A percentile compares a stretch with the other conserved stretches of the same genome.
These are phyloP conservation scores for Apamea monoglypha DNA, from an alignment of 2,888 invertebrate species.

Conservation along the genomic window DNA sequence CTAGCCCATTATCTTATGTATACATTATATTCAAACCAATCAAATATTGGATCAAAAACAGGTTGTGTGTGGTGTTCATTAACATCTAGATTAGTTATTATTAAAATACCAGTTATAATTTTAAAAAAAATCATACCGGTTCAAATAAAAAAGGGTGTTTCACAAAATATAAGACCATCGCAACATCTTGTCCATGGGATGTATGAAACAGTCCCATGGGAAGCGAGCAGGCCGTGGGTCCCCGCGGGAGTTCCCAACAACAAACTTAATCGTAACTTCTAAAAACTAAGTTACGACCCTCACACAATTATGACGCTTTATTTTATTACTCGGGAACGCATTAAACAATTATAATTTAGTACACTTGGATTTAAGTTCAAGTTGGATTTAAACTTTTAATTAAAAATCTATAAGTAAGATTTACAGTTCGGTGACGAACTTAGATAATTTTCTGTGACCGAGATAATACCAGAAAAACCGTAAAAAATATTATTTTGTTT, in stretches of 20 bases:
- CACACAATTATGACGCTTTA: slow-evolving; percentile 55
- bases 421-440: background rate
- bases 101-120: background rate
- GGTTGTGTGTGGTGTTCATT: too few species aligned
- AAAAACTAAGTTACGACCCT: slow-evolving; percentile 55
- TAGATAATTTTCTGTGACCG: background rate
- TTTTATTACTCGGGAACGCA: slow-evolving; percentile 57
- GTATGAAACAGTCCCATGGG: slow-evolving; percentile 23
- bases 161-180: background rate
- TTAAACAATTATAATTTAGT: slow-evolving; percentile 61
- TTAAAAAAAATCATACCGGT: background rate
- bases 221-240: slow-evolving; percentile 23
- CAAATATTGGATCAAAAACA: too few species aligned
- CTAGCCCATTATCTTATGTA: too few species aligned
- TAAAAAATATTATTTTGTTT: background rate
- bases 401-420: slow-evolving; percentile 47
- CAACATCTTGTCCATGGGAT: slow-evolving; percentile 18
- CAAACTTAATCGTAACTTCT: slow-evolving; percentile 58
- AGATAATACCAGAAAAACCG: background rate
- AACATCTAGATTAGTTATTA: too few species aligned
- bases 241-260: slow-evolving; percentile 52
- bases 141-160: background rate
- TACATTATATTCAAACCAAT: too few species aligned
- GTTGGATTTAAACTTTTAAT: slow-evolving; percentile 31
- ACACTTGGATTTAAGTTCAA: slow-evolving; percentile 41